Base-by-base conservation (phyloP, 2,888 invertebrate species). In the Drosophila flavopinicola region DNA sequence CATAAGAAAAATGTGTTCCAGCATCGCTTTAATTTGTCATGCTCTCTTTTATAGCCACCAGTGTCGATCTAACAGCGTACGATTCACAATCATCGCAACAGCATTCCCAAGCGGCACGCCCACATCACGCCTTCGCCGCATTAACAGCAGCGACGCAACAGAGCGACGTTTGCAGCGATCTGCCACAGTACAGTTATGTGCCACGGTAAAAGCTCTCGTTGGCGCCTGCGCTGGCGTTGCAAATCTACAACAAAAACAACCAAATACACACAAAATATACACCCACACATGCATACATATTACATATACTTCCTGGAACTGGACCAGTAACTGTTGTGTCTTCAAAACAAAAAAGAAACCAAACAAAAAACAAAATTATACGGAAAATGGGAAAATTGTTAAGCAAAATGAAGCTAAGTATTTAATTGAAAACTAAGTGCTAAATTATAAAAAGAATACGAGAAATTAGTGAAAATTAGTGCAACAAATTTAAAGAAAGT, bases 311-410 rank as follows among this genome's bases (percentile, higher is more conserved):
- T 90, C 90, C 90, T 90, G 91, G 90, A 90, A 90, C 89, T 90
- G 90, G 91, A 91, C 91, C 91, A 91, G 91, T 89, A 90, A 91
- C 91, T 90, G 90, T 90, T 90, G 91, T 90, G 90, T 90, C 90
- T 91, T 91, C 89, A 88, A 88, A 88, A 88, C 73, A 71, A 73
- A 75, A 53, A 64, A 66, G 15, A 63, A 73, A 68, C 38, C 60
- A 65, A 70, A 69, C 27, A 25, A 37, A 67, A 61, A 61, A 39
- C 53, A 66, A 74, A 60, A 45, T 57, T 73, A 67, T 64, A 66
- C 48, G 52, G 39, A 67, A 63, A 61, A 58, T 45, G 41, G 29
- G 33, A 37, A 53, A 75, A 56, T 54, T 70, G 78, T 78, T 74
- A 73, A 65, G 66, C 61, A 65, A 80, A 66, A 69, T 53, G 60